phyloP scores from a whole-genome alignment of 1,140 invertebrate genomes.

The Calosoma granatense region DNA sequence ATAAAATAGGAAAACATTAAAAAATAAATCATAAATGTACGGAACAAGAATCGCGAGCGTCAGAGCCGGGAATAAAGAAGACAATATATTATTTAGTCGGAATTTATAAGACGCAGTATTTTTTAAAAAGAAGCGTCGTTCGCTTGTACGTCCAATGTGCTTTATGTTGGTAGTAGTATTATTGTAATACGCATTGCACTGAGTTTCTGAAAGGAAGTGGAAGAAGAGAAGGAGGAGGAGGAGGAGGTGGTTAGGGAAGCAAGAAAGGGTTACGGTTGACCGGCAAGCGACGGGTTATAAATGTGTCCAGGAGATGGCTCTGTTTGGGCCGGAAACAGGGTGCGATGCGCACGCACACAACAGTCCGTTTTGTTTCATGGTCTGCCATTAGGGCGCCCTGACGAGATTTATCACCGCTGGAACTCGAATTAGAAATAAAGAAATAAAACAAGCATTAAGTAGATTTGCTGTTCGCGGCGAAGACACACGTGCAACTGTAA shows the following conservation, averaged over 20 bases:
- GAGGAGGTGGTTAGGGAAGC: background rate
- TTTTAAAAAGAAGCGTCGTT: background rate
- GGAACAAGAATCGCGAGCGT: background rate
- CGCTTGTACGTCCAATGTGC: background rate
- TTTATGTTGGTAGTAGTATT: background rate
- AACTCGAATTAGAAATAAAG: constrained; percentile 9
- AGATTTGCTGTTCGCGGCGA: constrained; percentile 5
- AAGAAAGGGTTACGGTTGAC: background rate
- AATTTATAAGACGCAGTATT: background rate
- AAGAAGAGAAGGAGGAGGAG: background rate
- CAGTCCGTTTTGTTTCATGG: background rate
- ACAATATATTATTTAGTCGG: background rate
- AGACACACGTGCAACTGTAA: constrained; percentile 8
- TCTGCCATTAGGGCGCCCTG: background rate
- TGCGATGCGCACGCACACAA: background rate
- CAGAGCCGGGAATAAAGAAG: background rate
- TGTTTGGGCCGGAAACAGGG: background rate
- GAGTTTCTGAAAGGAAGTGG: background rate
- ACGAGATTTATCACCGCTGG: constrained; percentile 1
- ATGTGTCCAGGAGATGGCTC: background rate
- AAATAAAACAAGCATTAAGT: constrained; percentile 8
- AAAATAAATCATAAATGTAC: background rate
- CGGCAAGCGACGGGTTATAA: background rate
- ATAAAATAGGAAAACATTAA: background rate
- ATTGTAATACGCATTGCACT: background rate